Conservation (phyloP, 2,113 vertebrate species). For the Macrotus californicus region DNA sequence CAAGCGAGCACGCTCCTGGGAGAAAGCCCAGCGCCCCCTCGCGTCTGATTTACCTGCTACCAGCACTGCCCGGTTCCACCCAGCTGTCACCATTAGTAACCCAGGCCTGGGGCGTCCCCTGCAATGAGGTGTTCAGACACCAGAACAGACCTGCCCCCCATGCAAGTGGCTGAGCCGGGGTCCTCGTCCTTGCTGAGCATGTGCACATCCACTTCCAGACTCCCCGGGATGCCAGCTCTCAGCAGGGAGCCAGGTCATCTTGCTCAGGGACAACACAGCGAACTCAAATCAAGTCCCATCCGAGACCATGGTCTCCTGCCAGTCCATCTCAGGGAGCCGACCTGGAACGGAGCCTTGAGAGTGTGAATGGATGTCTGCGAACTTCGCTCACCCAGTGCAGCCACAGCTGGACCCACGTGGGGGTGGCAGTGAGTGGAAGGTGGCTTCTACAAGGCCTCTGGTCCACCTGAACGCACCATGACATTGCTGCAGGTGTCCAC, state of each 20-base stretch:
- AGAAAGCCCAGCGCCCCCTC: not conserved
- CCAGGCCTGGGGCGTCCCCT: not conserved
- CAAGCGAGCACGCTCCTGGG: not conserved
- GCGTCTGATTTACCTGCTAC: no score
- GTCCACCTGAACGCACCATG: not conserved
- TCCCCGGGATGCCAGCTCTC: not conserved
- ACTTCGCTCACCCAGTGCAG: not conserved
- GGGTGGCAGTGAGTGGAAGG: not conserved
- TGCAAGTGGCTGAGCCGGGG: fast-evolving
- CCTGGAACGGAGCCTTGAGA: not conserved
- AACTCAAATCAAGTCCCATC: not conserved
- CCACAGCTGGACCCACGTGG: fast-evolving
- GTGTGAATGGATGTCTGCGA: not conserved
- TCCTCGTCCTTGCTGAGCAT: not conserved
- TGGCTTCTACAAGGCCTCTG: not conserved
- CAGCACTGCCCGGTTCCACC: not conserved
- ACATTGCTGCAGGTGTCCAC: not conserved
- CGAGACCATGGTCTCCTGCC: fast-evolving
- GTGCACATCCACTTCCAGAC: fast-evolving
- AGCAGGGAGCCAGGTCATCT: not conserved
- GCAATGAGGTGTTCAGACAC: fast-evolving
- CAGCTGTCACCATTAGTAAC: not conserved
- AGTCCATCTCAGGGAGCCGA: no score
- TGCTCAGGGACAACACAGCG: not conserved
- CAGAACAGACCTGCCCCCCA: not conserved